These are phyloP conservation scores for Malacoctenus gilli DNA, from an alignment of 2,797 vertebrate genomes.

Conservation along the genomic window DNA sequence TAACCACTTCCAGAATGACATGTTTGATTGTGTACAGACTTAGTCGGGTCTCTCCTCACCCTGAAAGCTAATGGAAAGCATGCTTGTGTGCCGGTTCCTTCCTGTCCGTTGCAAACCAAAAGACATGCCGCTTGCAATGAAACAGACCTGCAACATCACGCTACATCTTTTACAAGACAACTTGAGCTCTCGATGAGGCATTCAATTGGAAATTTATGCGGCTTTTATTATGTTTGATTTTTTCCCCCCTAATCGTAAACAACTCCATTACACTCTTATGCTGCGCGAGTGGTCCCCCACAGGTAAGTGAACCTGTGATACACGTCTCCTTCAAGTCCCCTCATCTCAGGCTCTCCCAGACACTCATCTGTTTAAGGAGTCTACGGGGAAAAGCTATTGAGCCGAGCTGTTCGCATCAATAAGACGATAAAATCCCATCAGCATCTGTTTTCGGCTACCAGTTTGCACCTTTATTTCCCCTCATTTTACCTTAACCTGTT, in stretches of 20 bases:
- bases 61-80: no score
- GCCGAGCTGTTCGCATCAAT: conserved; percentile 21
- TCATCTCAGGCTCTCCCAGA: conserved; percentile 9
- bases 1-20: no score
- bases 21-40: no score
- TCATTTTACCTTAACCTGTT: not conserved
- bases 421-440: conserved; percentile 24
- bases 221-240: conserved; percentile 20
- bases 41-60: no score
- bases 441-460: conserved; percentile 35
- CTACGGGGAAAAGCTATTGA: conserved; percentile 22
- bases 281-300: conserved; percentile 6
- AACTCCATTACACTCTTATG: conserved; percentile 19
- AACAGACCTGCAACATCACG: no score
- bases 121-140: no score
- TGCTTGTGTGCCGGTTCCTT: no score
- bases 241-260: conserved; percentile 22
- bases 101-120: no score
- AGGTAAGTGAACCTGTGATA: conserved; percentile 24
- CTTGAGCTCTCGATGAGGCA: conserved; percentile 15
- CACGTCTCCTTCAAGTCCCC: conserved; percentile 9
- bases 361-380: conserved; percentile 31
- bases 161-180: no score
- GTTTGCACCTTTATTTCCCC: conserved; percentile 7
- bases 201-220: conserved; percentile 6